These are phyloP conservation scores for Melospiza georgiana DNA, from an alignment of 2,113 vertebrate species.

Conservation along the genomic window DNA sequence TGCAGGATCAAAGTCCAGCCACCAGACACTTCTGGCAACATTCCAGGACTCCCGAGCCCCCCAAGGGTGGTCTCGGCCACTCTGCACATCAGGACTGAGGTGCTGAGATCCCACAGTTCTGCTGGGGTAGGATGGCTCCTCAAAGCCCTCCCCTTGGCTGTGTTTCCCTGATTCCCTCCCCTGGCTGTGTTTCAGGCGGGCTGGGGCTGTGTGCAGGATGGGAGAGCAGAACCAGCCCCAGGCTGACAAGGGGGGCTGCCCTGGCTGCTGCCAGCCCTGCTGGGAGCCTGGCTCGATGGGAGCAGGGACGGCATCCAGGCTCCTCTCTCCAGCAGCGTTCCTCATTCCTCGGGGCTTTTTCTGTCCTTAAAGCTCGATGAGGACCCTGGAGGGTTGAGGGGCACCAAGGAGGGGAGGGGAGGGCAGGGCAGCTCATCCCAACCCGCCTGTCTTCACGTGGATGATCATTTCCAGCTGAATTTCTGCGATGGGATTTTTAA, in stretches of 20 bases:
- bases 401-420: not conserved
- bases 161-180: not conserved
- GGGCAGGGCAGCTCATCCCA: not conserved
- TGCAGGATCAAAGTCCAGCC: too few relatives aligned
- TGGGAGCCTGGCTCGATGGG: not conserved
- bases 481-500: not conserved
- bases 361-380: not conserved
- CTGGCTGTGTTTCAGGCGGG: not conserved
- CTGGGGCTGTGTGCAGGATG: not conserved
- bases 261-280: not conserved
- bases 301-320: not conserved
- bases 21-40: too few relatives aligned
- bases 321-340: slow-evolving; percentile 11
- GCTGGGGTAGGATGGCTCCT: not conserved
- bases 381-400: not conserved
- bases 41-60: too few relatives aligned
- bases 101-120: too few relatives aligned
- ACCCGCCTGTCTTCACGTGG: not conserved
- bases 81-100: too few relatives aligned
- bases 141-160: not conserved
- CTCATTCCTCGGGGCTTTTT: not conserved
- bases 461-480: slow-evolving; percentile 13
- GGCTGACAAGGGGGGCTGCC: not conserved
- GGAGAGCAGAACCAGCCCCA: not conserved
- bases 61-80: too few relatives aligned